Evolutionary conservation across 2,888 invertebrate genomes (phyloP), one percentile per base, ranked within the genome.

Genomic region (Calliopum simillimum): DNA sequence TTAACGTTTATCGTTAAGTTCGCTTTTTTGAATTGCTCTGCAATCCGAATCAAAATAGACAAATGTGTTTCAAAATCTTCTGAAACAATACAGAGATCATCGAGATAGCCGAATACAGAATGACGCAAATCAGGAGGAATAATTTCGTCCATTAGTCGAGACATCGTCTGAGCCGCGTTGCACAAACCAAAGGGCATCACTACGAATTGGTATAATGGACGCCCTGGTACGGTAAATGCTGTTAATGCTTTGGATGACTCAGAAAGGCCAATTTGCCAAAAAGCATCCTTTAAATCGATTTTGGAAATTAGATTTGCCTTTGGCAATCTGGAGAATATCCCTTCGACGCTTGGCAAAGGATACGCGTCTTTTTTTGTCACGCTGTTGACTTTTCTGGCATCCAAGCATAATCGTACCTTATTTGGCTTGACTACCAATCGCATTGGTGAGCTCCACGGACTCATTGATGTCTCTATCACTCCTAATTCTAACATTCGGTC

Each of bases 391-490:
- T 78, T 76, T 3, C 81, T 16, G 14, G 75, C 79, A 46, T 82
- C 80, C 0, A 82, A 68, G 47, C 80, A 80, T 5, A 81, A 75
- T 0, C 79, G 61, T 19, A 74, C 76, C 14, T 74, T 76, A 0
- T 77, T 76, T 2, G 74, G 71, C 63, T 81, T 81, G 0, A 80
- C 76, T 2, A 81, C 76, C 1, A n/a, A n/a, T n/a, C n/a, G n/a
- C n/a, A n/a, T n/a, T n/a, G 81, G 80, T 1, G 77, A 79, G 4
- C 77, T 76, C 81, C 81, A 81, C 0, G 77, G 69, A 33, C 82
- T 82, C 5, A 72, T 70, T 0, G 78, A 79, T 13, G 75, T 77
- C 47, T 82, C 81, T 1, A 84, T 77, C 0, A 83, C 76, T 4
- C 75, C 79, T 4, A 75, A 56, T 3, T 43, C 63, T 2, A 83